phyloP scores from a whole-genome alignment of 2,797 vertebrate species.

The Synaphobranchus kaupii region DNA sequence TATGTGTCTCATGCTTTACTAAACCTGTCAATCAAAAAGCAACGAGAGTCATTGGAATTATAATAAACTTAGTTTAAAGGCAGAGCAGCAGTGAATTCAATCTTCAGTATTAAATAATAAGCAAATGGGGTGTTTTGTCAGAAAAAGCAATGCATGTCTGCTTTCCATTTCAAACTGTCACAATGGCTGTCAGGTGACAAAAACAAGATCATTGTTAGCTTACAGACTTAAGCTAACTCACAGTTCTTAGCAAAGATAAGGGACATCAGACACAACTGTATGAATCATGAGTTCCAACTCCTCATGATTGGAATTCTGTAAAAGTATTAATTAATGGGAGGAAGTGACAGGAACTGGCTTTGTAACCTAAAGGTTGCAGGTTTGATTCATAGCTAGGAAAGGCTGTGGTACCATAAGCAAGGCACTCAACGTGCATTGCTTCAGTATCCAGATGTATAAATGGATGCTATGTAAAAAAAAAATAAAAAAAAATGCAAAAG shows the following conservation, averaged over 20 bases:
- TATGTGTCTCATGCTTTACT: conserved; percentile 4
- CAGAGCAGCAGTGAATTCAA: not conserved
- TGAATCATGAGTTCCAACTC: no score
- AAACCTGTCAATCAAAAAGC: conserved; percentile 8
- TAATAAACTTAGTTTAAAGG: not conserved
- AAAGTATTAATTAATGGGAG: no score
- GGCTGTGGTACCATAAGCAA: no score
- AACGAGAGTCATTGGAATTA: not conserved
- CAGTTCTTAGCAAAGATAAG: not conserved
- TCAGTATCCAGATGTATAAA: not conserved
- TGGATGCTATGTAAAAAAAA: not conserved
- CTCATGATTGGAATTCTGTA: no score
- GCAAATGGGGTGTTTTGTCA: not conserved
- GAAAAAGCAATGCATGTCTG: not conserved
- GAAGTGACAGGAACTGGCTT: no score
- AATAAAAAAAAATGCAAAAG: no score
- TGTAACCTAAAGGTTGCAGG: no score
- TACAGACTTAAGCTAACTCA: not conserved
- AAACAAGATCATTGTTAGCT: not conserved
- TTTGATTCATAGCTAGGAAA: no score
- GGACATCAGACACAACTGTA: not conserved
- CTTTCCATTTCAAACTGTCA: conserved; percentile 10
- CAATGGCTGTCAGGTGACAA: not conserved
- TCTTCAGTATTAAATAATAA: not conserved
- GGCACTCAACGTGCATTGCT: not conserved